These are phyloP conservation scores for Tupaia tana DNA, from an alignment of 2,113 vertebrate species.

Conservation along the genomic window DNA sequence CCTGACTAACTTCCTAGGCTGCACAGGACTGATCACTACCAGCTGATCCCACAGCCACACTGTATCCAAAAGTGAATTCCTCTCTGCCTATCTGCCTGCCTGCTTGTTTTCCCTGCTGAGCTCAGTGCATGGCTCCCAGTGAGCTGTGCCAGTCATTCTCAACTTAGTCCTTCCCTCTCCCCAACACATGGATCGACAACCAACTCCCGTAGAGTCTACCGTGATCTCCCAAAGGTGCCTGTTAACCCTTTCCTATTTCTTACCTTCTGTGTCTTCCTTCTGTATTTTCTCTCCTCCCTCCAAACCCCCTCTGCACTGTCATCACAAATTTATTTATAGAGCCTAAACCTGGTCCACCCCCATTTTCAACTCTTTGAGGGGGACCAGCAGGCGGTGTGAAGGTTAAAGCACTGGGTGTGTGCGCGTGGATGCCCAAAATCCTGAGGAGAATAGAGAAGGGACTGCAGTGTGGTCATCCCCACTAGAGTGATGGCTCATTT, in stretches of 20 bases:
- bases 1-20: neutral
- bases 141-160: neutral
- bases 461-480: too few species aligned
- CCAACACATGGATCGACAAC: neutral
- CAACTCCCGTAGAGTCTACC: neutral
- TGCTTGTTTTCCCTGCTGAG: neutral
- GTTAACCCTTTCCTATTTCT: neutral
- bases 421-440: too few species aligned
- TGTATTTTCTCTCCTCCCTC: neutral
- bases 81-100: neutral
- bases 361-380: neutral
- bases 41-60: neutral
- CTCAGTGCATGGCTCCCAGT: neutral
- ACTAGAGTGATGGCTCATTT: too few species aligned
- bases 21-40: neutral
- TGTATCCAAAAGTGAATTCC: neutral
- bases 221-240: neutral
- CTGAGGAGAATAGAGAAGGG: too few species aligned
- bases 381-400: too few species aligned
- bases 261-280: neutral
- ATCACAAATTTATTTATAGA: neutral
- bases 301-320: neutral
- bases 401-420: too few species aligned
- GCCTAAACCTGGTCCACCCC: neutral
- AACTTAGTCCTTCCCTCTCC: neutral